Evolutionary conservation across 2,113 vertebrate genomes (phyloP), one percentile per base, ranked within the genome.

Genomic region (Corydoras maculifer): DNA sequence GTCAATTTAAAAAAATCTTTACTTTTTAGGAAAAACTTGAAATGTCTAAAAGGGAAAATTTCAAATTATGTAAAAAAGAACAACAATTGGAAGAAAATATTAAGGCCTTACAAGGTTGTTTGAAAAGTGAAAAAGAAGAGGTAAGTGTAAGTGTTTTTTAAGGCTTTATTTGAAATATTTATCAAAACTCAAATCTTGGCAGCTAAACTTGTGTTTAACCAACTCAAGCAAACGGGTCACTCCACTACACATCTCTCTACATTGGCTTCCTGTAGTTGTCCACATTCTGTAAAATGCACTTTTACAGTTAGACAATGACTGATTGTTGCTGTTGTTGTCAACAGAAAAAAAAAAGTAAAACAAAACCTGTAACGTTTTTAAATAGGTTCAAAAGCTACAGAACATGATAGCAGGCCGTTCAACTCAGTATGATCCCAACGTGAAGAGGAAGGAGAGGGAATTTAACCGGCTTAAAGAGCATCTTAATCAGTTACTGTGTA

Each of bases 41-140:
- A 83, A 73, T 88, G 29, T 93, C 88, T 69, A 92, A 91, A 80
- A 92, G 95, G 77, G 93, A 98, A 84, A 91, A 91, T 83, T 85
- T 84, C n/a, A 91, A 91, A 65, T 91, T 95, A 72, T 89, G 93
- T 69, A 94, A 98, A 82, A 90, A 90, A 85, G 95, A 98, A 72
- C 90, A 94, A 51, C 94, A 97, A 76, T 82, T 95, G 49, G 94
- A 96, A 64, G 83, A 88, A 78, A 97, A 94, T 84, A 86, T 94
- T 68, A 94, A 92, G 84, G 92, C 86, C 83, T 84, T 99, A 72
- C 93, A 95, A 78, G 93, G 91, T 75, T 86, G 90, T 72, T 84
- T 99, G 72, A 99, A 96, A 89, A 97, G 90, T 82, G 92, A 98
- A 79, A 98, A 97, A 83, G 95, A 98, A 69, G 96, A 98, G 92